phyloP scores from a whole-genome alignment of 2,888 invertebrate species.

The Corbicula japonica region DNA sequence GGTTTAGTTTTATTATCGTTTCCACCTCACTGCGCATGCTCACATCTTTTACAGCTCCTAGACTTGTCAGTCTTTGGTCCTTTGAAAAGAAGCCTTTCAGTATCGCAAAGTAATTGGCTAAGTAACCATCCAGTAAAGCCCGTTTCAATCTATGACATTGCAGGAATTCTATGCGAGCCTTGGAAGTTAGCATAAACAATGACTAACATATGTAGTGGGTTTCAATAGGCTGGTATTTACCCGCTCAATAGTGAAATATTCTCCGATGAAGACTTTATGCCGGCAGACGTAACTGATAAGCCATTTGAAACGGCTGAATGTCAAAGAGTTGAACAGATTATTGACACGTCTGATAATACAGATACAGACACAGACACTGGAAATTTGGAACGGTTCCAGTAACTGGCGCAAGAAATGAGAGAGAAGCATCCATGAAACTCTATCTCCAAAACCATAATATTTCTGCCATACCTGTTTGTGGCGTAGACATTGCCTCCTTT shows the following conservation, averaged over 20 bases:
- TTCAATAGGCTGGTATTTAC: constrained; percentile 38
- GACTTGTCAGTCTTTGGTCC: constrained; percentile 85
- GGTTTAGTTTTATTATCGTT: constrained; percentile 85
- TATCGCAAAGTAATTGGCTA: constrained; percentile 78
- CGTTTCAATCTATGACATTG: constrained; percentile 84
- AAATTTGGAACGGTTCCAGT: too few relatives aligned
- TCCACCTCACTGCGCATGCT: constrained; percentile 85
- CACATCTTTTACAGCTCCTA: constrained; percentile 86
- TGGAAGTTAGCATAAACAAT: constrained; percentile 35
- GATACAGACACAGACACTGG: too few relatives aligned
- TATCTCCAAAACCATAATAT: too few relatives aligned
- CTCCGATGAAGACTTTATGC: constrained; percentile 37
- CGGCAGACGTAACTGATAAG: constrained; percentile 40
- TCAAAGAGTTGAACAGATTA: constrained; percentile 10
- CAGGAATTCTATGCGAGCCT: constrained; percentile 33
- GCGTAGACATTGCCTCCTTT: too few relatives aligned
- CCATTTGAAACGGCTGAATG: constrained; percentile 24
- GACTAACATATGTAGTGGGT: constrained; percentile 44
- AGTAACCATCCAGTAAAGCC: constrained; percentile 84
- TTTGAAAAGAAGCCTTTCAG: constrained; percentile 82
- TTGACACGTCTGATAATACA: constrained; percentile 9
- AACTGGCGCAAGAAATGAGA: too few relatives aligned
- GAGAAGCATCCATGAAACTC: too few relatives aligned
- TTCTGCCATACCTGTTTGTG: too few relatives aligned
- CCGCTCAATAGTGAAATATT: constrained; percentile 50